Evolutionary conservation across 2,113 vertebrate genomes (phyloP), one percentile per base, ranked within the genome.

Genomic region (Chrysochloris asiatica): DNA sequence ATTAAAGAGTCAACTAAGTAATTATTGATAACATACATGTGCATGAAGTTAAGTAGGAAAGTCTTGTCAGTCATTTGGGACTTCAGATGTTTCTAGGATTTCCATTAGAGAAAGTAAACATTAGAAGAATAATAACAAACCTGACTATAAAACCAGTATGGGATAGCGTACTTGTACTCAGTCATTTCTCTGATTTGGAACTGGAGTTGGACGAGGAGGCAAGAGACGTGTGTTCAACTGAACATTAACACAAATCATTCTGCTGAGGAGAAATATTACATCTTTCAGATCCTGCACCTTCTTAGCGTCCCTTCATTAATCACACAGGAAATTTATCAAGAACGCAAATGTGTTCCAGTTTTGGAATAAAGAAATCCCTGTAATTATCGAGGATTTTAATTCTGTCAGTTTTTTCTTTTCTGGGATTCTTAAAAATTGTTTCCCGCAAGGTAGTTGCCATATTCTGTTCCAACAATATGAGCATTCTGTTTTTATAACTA

Each of bases 1-100:
- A 94, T 43, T 90, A 79, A 96, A 93, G 61, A 90, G 38, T 79
- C 45, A 73, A 87, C 54, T 93, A 95, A 91, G 38, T 59, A 95
- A 83, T 92, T 95, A 83, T 22, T 95, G 73, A 76, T 96, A 83
- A 88, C 38, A 50, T 59, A 73, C 1, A 94, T 50, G 5, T 87
- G 4, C 24, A 75, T 56, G 43, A 96, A 94, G 67, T 67, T 94
- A 88, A 90, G 1, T 73, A 93, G 78, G 4, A 94, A 95, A 94
- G 36, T 14, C n/a, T 50, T 13, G 2, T 21, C 48, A 89, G 48
- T 83, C 67, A 93, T 83, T 92, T 87, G 88, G 59, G 84, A 65
- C 63, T 83, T 93, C 54, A 88, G 76, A 80, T 81, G 30, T 78
- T 96, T 79, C 90, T 71, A 65, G 72, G 47, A 75, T 65, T 94